These are phyloP conservation scores for Siphlonurus alternatus DNA, from an alignment of 2,888 invertebrate genomes.

Conservation along the genomic window DNA sequence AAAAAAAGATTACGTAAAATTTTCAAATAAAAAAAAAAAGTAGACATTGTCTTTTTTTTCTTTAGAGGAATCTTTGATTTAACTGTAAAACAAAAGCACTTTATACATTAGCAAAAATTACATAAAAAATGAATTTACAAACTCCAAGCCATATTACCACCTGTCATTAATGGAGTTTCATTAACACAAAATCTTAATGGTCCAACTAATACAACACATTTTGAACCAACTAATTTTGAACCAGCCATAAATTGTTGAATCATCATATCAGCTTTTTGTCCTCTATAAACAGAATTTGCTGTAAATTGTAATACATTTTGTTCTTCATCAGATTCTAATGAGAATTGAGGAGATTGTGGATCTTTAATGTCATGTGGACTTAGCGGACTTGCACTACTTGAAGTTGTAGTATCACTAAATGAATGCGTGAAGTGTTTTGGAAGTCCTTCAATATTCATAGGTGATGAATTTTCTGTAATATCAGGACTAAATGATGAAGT, in stretches of 20 bases:
- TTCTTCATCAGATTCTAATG: background rate
- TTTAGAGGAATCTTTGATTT: no score
- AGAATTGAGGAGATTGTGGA: background rate
- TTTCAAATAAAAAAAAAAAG: no score
- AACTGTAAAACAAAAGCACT: no score
- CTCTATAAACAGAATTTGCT: background rate
- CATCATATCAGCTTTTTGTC: slow-evolving; percentile 1
- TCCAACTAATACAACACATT: background rate
- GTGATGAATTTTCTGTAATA: background rate
- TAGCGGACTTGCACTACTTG: background rate
- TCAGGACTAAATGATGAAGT: background rate
- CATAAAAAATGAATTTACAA: background rate
- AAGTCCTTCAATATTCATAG: no score
- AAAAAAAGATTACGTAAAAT: no score
- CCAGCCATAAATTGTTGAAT: background rate
- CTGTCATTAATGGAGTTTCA: background rate
- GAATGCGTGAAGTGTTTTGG: no score
- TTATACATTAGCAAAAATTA: no score
- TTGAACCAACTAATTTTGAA: background rate
- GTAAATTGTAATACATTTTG: background rate
- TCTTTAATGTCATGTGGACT: background rate
- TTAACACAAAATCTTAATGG: background rate
- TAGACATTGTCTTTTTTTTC: no score
- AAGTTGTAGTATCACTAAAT: background rate
- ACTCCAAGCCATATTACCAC: background rate